Evolutionary conservation across 1,140 invertebrate species (phyloP).

Genomic region (Meloidogyne exigua): DNA sequence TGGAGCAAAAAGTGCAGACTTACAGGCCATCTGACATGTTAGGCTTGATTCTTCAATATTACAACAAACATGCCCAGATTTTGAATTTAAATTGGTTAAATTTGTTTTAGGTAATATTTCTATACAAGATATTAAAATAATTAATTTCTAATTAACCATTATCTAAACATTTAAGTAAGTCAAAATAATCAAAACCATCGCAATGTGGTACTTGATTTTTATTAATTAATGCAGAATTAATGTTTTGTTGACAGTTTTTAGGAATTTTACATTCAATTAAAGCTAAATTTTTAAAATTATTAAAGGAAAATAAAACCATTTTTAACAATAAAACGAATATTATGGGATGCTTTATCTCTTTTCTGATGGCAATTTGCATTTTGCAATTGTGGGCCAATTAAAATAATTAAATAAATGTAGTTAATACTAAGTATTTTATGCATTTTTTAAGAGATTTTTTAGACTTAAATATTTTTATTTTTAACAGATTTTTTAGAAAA

Average conservation of each 20-base stretch:
- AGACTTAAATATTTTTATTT: too few relatives aligned
- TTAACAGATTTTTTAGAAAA: too few relatives aligned
- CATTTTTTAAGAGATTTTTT: neutral
- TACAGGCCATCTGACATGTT: slow-evolving; percentile 29
- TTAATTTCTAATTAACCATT: slow-evolving; percentile 8
- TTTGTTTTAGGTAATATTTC: slow-evolving; percentile 25
- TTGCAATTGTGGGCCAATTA: neutral
- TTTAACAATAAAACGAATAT: neutral
- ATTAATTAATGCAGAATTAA: slow-evolving; percentile 16
- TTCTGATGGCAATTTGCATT: neutral
- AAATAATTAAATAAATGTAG: neutral
- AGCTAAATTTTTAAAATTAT: slow-evolving; percentile 16
- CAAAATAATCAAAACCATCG: slow-evolving; percentile 21
- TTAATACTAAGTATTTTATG: neutral
- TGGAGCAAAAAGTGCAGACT: slow-evolving; percentile 27
- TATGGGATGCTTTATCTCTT: neutral
- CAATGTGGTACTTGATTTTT: slow-evolving; percentile 24
- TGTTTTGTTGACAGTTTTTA: neutral
- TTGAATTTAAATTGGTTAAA: slow-evolving; percentile 31
- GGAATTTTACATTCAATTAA: slow-evolving; percentile 24
- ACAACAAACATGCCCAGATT: slow-evolving; percentile 29
- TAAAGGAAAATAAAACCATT: neutral
- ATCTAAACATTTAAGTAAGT: slow-evolving; percentile 28
- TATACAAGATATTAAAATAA: neutral
- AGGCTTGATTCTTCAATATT: slow-evolving; percentile 13